Conservation (phyloP, 2,888 invertebrate species). For the Molorchus minor region DNA sequence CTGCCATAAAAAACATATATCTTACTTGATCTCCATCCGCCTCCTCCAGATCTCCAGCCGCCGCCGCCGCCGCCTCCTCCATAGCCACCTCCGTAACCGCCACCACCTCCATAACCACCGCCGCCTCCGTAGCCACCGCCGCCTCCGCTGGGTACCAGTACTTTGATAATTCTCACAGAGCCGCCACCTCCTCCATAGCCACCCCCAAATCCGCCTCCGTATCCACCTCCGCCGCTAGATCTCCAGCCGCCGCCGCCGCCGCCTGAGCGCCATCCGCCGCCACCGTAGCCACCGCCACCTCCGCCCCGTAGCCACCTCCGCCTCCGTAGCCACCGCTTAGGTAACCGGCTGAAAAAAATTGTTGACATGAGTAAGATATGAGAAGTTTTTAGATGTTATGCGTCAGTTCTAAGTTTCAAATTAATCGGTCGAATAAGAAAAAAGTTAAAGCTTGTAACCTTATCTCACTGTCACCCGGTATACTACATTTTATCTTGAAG, state of each 20-base stretch:
- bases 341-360: constrained; percentile 46
- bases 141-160: constrained; percentile 50
- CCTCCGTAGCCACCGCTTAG: constrained; percentile 47
- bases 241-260: constrained; percentile 32
- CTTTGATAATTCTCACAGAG: constrained; percentile 50
- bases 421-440: too few species aligned
- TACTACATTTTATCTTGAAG: too few species aligned
- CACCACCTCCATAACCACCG: constrained; percentile 31
- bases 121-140: constrained; percentile 39
- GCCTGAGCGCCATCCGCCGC: constrained; percentile 37
- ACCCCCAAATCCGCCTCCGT: too few species aligned
- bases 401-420: too few species aligned
- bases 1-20: not conserved
- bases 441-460: too few species aligned
- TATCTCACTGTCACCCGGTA: too few species aligned
- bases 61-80: constrained; percentile 42
- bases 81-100: constrained; percentile 36
- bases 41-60: constrained; percentile 31
- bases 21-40: constrained; percentile 22
- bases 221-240: constrained; percentile 32
- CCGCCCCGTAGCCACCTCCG: constrained; percentile 38
- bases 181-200: too few species aligned
- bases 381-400: too few species aligned
- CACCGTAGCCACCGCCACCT: constrained; percentile 44
- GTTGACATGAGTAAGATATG: too few species aligned